Evolutionary conservation across 37 sponge, comb jelly and placozoan genomes (phyloP).

Genomic region (Haliclona indistincta): DNA sequence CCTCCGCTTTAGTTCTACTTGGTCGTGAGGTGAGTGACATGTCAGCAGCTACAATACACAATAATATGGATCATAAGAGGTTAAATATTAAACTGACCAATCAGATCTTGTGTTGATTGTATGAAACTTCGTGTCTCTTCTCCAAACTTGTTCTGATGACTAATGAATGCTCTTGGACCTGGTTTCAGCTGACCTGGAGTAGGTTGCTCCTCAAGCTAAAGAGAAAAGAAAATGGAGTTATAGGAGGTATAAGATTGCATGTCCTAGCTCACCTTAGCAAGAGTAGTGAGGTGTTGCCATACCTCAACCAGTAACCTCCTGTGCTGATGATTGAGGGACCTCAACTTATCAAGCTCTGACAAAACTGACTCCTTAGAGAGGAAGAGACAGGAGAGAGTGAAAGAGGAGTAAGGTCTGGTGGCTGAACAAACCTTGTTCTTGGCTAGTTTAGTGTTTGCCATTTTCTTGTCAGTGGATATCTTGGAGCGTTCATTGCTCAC

Average conservation of each 20-base stretch:
- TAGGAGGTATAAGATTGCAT: neutral
- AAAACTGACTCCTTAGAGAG: slow-evolving; percentile 51
- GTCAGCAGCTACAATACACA: slow-evolving; percentile 74
- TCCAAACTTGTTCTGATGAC: slow-evolving; percentile 67
- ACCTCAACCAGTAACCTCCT: slow-evolving; percentile 77
- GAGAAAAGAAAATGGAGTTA: slow-evolving; percentile 9
- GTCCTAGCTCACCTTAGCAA: slow-evolving; percentile 59
- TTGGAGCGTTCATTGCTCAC: slow-evolving; percentile 45
- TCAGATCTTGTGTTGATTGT: slow-evolving; percentile 73
- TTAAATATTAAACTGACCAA: too few relatives aligned
- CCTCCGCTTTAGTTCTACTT: slow-evolving; percentile 32
- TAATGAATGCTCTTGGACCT: slow-evolving; percentile 78
- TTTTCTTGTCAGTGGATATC: slow-evolving; percentile 61
- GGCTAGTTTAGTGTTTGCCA: neutral
- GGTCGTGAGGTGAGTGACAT: slow-evolving; percentile 77
- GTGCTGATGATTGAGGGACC: slow-evolving; percentile 58
- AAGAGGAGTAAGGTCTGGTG: too few relatives aligned
- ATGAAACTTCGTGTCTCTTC: slow-evolving; percentile 60
- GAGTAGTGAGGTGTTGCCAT: slow-evolving; percentile 77
- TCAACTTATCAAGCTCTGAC: slow-evolving; percentile 80
- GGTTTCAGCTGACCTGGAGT: slow-evolving; percentile 64
- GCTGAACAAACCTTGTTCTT: slow-evolving; percentile 1
- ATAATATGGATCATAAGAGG: too few relatives aligned
- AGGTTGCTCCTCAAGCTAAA: slow-evolving; percentile 69
- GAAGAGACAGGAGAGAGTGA: too few relatives aligned